Conservation (phyloP, 2,888 invertebrate species). For the Volucella inanis region DNA sequence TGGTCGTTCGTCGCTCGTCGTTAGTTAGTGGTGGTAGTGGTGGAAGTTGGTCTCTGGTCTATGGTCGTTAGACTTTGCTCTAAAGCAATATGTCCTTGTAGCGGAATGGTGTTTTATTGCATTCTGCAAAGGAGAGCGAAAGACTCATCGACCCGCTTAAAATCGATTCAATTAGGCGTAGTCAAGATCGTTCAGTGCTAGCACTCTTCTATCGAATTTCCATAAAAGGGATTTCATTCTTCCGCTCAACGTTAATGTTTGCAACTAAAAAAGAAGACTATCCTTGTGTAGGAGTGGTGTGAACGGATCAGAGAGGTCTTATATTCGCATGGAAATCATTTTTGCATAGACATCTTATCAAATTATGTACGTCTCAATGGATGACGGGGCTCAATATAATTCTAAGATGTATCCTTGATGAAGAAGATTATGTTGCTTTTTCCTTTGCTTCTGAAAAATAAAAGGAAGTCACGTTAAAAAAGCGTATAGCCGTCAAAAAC, state of each 20-base stretch:
- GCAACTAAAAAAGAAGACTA: conserved; percentile 31
- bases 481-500: conserved; percentile 65
- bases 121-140: conserved; percentile 35
- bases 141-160: conserved; percentile 49
- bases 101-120: conserved; percentile 49
- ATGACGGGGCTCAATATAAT: conserved; percentile 41
- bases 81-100: no score
- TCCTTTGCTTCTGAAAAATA: not conserved
- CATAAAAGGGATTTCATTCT: conserved; percentile 20
- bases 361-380: conserved; percentile 64
- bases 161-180: conserved; percentile 67
- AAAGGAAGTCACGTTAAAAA: conserved; percentile 45
- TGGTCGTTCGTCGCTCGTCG: not conserved
- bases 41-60: no score
- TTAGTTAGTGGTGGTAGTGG: not conserved
- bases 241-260: conserved; percentile 25
- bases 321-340: conserved; percentile 65
- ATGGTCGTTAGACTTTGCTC: no score
- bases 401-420: conserved; percentile 52
- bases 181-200: conserved; percentile 60
- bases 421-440: conserved; percentile 7
- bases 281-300: conserved; percentile 3
- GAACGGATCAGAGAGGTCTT: not conserved
- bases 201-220: conserved; percentile 29
- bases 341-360: conserved; percentile 67